A percentile compares a stretch with the other conserved stretches of the same genome.
phyloP scores from a whole-genome alignment of 2,888 invertebrate genomes.

The Salpingus planirostris region DNA sequence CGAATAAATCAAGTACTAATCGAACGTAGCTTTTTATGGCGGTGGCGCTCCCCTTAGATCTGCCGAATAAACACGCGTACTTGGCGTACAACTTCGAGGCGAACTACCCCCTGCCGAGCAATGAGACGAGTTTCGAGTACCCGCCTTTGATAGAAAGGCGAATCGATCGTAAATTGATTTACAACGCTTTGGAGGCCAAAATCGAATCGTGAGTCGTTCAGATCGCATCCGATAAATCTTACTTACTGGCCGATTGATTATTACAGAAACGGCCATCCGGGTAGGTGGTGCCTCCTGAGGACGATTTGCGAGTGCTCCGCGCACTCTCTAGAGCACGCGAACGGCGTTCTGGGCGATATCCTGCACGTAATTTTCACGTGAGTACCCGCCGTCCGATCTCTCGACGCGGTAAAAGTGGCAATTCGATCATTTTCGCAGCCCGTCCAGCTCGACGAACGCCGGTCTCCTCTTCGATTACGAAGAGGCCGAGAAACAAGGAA shows the following conservation, averaged over 20 bases:
- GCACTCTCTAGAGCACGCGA: conserved; percentile 52
- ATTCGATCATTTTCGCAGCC: conserved; percentile 47
- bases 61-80: conserved; percentile 59
- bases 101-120: conserved; percentile 53
- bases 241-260: too few species aligned
- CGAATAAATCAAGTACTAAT: neutral
- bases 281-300: conserved; percentile 60
- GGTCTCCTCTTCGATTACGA: conserved; percentile 18
- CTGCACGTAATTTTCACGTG: conserved; percentile 65
- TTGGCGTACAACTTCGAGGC: conserved; percentile 69
- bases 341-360: conserved; percentile 61
- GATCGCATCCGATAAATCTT: too few species aligned
- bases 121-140: conserved; percentile 38
- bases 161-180: conserved; percentile 25
- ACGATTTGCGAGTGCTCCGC: conserved; percentile 70
- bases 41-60: conserved; percentile 59
- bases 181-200: conserved; percentile 27
- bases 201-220: conserved; percentile 25
- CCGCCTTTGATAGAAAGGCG: conserved; percentile 26
- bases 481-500: conserved; percentile 23
- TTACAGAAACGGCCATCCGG: conserved; percentile 32
- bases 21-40: conserved; percentile 54
- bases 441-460: conserved; percentile 50
- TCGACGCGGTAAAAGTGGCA: too few species aligned
- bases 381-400: too few species aligned